Conservation (phyloP, 2,888 invertebrate genomes). For the Sabellastarte sp. region DNA sequence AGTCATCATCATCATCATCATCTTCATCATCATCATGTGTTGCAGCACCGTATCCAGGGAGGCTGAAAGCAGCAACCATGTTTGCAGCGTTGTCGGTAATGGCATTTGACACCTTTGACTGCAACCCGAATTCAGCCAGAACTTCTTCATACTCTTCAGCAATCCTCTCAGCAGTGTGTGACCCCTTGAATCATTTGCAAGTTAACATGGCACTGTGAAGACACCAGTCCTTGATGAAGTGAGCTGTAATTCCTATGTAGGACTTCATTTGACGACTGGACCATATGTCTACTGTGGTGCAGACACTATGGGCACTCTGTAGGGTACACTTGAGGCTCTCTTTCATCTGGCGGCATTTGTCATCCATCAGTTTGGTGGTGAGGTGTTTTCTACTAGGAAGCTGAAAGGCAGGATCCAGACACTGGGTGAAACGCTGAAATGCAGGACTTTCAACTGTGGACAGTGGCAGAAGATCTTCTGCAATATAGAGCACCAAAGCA, state of each 20-base stretch:
- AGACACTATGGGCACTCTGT: conserved; percentile 3
- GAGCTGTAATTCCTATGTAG: conserved; percentile 13
- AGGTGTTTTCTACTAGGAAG: conserved; percentile 4
- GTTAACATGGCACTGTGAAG: conserved; percentile 5
- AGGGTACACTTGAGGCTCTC: conserved; percentile 1
- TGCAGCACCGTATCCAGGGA: conserved; percentile 1
- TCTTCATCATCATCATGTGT: conserved; percentile 4
- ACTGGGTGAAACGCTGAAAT: not conserved
- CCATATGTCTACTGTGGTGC: conserved; percentile 12
- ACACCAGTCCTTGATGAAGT: conserved; percentile 1
- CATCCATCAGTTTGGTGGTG: not conserved
- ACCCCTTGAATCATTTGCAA: conserved; percentile 9
- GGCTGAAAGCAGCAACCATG: conserved; percentile 8
- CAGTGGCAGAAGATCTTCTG: conserved; percentile 4
- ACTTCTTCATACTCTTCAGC: not conserved
- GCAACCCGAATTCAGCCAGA: not conserved
- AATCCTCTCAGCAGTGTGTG: conserved; percentile 7
- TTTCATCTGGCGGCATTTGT: not conserved
- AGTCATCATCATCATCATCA: not conserved
- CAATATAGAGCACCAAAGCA: not conserved
- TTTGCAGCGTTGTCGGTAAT: conserved; percentile 10
- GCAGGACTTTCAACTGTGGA: conserved; percentile 3
- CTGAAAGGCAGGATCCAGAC: not conserved
- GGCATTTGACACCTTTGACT: not conserved
- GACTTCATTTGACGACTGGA: conserved; percentile 8